Evolutionary conservation across 2,888 invertebrate genomes (phyloP), one percentile per base, ranked within the genome.

Genomic region (Meteorus cinctellus): DNA sequence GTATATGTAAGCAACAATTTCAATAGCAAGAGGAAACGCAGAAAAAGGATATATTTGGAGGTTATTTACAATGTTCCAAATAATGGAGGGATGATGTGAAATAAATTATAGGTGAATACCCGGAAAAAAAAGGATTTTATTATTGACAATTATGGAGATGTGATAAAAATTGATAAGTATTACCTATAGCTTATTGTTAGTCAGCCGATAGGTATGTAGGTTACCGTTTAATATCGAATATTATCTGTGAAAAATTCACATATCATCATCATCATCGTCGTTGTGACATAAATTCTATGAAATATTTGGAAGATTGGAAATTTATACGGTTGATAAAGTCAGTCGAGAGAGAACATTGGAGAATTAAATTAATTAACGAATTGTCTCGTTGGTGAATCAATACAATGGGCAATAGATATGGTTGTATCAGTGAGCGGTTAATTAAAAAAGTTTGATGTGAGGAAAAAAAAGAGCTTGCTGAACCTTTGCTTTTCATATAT

Each of bases 381-480:
- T 65, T 31, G 65, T 65, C 65, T 19, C 24, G 19, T 19, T 19
- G 34, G 8, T 65, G 1, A 65, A 65, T 65, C 65, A 65, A 65
- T 65, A 65, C 36, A 31, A 29, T 24, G n/a, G n/a, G 41, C 65
- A 41, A 65, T 65, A n/a, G 65, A 41, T 65, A 3, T 36, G 19
- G n/a, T 36, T 19, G 36, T 48, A n/a, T 48, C n/a, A n/a, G 48
- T 48, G 2, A 2, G 19, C n/a, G 63, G 31, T 34, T 63, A 63
- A 65, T 65, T 65, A 19, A 45, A 34, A 34, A 72, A 68, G 51
- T 74, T 62, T 36, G 74, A 77, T 74, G 65, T 51, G n/a, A 34
- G 14, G 62, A 75, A 73, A 76, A 75, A 60, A 59, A 45, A 16
- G 12, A 27, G 34, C 34, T n/a, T 5, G 24, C 16, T 5, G 36